These are phyloP conservation scores for Thunnus maccoyii DNA, from an alignment of 2,113 vertebrate species.

Conservation along the genomic window DNA sequence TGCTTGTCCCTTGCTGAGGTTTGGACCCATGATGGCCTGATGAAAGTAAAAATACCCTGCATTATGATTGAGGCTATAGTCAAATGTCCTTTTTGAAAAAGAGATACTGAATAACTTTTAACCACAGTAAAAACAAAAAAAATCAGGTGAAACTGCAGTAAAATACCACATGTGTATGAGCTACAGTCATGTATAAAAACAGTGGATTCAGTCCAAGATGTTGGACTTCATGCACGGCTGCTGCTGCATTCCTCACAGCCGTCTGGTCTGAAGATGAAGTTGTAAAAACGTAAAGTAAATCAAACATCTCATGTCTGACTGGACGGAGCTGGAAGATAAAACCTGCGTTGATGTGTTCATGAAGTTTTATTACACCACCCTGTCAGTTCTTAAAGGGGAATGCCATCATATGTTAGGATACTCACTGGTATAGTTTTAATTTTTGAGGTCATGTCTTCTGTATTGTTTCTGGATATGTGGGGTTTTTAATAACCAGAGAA, in stretches of 20 bases:
- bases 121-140: no score
- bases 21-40: no score
- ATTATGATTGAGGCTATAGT: not conserved
- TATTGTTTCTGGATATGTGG: no score
- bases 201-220: not conserved
- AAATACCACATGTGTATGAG: not conserved
- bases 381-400: no score
- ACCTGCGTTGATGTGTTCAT: not conserved
- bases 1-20: no score
- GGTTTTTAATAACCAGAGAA: no score
- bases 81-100: no score
- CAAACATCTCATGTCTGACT: not conserved
- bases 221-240: not conserved
- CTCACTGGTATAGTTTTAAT: no score
- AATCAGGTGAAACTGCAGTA: not conserved
- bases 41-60: no score
- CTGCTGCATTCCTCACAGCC: slow-evolving; percentile 6
- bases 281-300: not conserved
- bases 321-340: not conserved
- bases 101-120: no score
- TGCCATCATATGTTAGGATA: no score
- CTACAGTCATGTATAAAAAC: not conserved
- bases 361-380: not conserved
- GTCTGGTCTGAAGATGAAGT: not conserved
- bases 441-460: no score